Evolutionary conservation across 1,140 invertebrate genomes (phyloP).

Genomic region (Scaptomyza hsui): DNA sequence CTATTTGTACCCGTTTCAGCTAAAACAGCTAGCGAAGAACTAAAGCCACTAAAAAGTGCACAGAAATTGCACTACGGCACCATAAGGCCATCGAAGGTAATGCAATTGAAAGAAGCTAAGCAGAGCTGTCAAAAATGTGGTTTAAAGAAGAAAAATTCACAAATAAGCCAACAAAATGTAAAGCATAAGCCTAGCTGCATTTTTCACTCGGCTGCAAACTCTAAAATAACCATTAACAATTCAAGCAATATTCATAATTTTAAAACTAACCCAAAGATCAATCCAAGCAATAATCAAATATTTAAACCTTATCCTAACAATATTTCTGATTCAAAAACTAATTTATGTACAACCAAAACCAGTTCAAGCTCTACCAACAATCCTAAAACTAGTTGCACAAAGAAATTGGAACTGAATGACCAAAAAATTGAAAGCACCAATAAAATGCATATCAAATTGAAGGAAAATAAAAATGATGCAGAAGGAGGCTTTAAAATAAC

Average conservation of each 20-base stretch:
- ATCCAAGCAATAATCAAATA: too few relatives aligned
- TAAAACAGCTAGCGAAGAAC: neutral
- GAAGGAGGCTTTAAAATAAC: too few relatives aligned
- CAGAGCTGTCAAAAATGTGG: slow-evolving; percentile 25
- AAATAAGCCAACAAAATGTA: neutral
- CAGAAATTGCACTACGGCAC: neutral
- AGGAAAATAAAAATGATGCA: neutral
- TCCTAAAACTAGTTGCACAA: neutral
- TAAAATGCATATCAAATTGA: too few relatives aligned
- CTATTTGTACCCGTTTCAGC: slow-evolving; percentile 2
- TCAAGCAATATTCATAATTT: too few relatives aligned
- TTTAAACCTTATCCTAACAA: too few relatives aligned
- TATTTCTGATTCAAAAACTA: neutral
- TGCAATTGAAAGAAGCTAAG: neutral
- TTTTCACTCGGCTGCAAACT: neutral
- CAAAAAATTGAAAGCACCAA: too few relatives aligned
- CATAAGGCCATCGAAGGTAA: neutral
- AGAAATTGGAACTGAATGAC: neutral
- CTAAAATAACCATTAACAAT: neutral
- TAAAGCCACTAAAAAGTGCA: neutral
- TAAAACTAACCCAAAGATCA: neutral
- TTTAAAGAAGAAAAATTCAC: neutral
- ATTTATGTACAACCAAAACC: neutral
- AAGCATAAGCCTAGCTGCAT: neutral
- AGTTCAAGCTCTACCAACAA: too few relatives aligned